These are phyloP conservation scores for Oegoconia quadripuncta DNA, from an alignment of 2,888 invertebrate genomes.

Conservation along the genomic window DNA sequence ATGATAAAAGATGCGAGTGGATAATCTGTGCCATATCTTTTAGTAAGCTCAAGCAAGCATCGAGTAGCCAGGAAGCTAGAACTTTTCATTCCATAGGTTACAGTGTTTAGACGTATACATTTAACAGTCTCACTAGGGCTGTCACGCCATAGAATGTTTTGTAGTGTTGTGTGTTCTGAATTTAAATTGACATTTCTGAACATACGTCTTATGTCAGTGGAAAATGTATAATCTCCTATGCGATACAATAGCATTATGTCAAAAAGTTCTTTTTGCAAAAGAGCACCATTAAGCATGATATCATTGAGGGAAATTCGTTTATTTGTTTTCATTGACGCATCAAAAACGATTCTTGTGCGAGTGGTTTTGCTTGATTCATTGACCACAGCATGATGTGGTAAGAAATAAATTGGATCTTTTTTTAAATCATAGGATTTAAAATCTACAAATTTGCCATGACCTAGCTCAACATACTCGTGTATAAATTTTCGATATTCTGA, in stretches of 20 bases:
- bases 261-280: too few species aligned
- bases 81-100: too few species aligned
- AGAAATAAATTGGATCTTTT: conserved; percentile 12
- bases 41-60: conserved; percentile 11
- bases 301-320: conserved; percentile 16
- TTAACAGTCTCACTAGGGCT: conserved; percentile 6
- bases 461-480: too few species aligned
- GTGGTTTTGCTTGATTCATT: conserved; percentile 16
- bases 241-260: conserved; percentile 14
- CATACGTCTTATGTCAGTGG: conserved; percentile 11
- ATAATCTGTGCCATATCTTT: conserved; percentile 2
- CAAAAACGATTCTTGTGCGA: conserved; percentile 10
- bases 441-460: too few species aligned
- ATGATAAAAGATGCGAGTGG: conserved; percentile 11
- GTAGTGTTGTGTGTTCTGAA: conserved; percentile 7
- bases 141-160: conserved; percentile 16
- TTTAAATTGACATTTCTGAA: conserved; percentile 9
- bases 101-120: conserved; percentile 1
- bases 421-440: too few species aligned
- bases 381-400: too few species aligned
- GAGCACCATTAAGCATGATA: conserved; percentile 14
- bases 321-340: conserved; percentile 14
- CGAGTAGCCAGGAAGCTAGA: too few species aligned
- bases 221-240: conserved; percentile 6
- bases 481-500: too few species aligned